A percentile compares a stretch with the other conserved stretches of the same genome.
Conservation (phyloP, 2,797 vertebrate genomes). For the Choloepus didactylus region DNA sequence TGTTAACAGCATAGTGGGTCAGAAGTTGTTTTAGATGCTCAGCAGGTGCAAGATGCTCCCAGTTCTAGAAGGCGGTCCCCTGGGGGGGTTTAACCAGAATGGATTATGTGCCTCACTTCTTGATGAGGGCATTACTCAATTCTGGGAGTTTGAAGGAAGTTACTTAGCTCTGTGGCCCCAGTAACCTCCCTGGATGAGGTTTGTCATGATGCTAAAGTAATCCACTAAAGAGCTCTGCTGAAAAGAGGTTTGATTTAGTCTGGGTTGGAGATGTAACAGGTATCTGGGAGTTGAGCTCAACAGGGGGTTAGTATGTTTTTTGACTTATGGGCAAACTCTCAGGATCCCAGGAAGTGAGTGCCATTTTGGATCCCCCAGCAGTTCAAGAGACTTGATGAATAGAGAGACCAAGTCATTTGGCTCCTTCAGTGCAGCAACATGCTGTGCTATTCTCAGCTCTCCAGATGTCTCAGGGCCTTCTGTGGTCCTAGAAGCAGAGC, state of each 20-base stretch:
- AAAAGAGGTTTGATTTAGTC: not conserved
- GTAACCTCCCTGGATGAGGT: not conserved
- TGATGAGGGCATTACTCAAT: not conserved
- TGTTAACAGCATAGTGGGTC: not conserved
- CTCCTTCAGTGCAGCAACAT: not conserved
- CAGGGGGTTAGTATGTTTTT: not conserved
- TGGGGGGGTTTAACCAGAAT: not conserved
- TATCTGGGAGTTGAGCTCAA: not conserved
- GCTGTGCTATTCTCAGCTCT: slow-evolving; percentile 27
- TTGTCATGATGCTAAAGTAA: not conserved
- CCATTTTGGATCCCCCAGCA: not conserved
- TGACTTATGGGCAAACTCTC: not conserved
- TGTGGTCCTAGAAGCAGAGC: slow-evolving; percentile 21
- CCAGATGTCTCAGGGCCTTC: not conserved
- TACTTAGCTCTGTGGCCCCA: not conserved
- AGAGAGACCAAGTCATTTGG: not conserved
- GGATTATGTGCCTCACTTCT: not conserved
- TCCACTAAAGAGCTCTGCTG: not conserved
- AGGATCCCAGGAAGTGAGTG: not conserved
- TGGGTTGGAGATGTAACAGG: not conserved
- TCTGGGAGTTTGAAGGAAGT: not conserved
- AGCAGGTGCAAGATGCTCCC: not conserved
- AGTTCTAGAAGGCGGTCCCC: not conserved
- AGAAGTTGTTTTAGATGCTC: not conserved
- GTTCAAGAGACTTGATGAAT: not conserved